phyloP scores from a whole-genome alignment of 2,888 invertebrate species.

The Calliphora vomitoria region DNA sequence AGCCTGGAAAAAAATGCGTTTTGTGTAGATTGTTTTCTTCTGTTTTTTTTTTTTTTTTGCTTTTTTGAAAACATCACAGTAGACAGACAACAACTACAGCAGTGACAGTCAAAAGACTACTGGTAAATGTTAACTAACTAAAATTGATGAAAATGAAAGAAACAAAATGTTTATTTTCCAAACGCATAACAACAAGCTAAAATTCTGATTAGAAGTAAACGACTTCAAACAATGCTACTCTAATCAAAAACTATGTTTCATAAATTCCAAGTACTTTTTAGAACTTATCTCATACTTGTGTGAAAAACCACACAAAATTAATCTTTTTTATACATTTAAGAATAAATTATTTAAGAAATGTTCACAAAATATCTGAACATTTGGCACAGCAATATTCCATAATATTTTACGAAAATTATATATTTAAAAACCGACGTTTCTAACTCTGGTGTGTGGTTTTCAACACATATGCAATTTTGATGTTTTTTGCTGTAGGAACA shows the following conservation, averaged over 20 bases:
- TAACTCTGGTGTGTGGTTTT: too few relatives aligned
- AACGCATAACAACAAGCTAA: neutral
- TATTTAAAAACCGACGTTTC: too few relatives aligned
- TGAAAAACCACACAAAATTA: too few relatives aligned
- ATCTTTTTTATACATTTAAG: too few relatives aligned
- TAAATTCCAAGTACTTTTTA: too few relatives aligned
- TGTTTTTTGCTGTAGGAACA: too few relatives aligned
- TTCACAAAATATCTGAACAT: too few relatives aligned
- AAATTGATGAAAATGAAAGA: constrained; percentile 40
- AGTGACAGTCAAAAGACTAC: constrained; percentile 60
- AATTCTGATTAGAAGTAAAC: neutral
- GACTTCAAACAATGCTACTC: neutral
- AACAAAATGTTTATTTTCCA: constrained; percentile 1
- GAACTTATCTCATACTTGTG: too few relatives aligned
- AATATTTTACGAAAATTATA: too few relatives aligned
- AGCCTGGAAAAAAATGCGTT: constrained; percentile 53
- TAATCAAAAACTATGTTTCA: neutral
- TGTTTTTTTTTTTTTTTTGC: neutral
- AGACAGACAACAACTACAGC: constrained; percentile 39
- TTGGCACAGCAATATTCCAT: too few relatives aligned
- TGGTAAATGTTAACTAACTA: constrained; percentile 52
- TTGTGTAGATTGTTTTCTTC: constrained; percentile 45
- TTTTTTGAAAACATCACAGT: constrained; percentile 40
- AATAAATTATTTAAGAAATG: too few relatives aligned
- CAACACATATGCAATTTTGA: too few relatives aligned